Conservation (phyloP, 2,113 vertebrate genomes). For the Poecile atricapillus region DNA sequence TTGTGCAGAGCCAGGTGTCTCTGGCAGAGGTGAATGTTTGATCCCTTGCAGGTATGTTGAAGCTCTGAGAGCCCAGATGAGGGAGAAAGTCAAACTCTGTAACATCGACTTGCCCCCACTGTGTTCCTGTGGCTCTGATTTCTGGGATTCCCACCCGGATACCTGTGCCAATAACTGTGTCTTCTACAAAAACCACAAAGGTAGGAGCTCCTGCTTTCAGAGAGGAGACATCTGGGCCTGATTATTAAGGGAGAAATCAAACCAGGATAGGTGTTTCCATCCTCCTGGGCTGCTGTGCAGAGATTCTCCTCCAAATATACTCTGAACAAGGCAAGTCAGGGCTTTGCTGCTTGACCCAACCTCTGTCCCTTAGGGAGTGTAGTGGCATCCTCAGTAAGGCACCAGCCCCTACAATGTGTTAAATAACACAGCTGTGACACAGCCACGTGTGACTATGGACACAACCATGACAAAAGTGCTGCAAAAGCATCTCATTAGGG, state of each 20-base stretch:
- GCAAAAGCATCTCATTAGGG: not conserved
- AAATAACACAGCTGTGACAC: not conserved
- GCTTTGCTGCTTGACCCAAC: not conserved
- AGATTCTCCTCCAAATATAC: not conserved
- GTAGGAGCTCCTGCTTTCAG: conserved; percentile 46
- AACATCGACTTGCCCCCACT: conserved; percentile 81
- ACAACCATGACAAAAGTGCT: not conserved
- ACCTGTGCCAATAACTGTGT: conserved; percentile 93
- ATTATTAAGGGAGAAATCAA: not conserved
- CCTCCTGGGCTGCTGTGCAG: not conserved
- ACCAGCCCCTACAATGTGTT: not conserved
- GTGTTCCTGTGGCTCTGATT: conserved; percentile 85
- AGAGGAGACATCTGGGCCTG: not conserved
- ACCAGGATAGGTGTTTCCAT: fast-evolving
- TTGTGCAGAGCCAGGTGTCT: fast-evolving
- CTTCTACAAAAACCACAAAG: conserved; percentile 91
- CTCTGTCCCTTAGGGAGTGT: not conserved
- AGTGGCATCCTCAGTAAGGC: not conserved
- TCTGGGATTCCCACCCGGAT: conserved; percentile 92
- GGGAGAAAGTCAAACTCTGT: conserved; percentile 74
- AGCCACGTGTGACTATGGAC: fast-evolving
- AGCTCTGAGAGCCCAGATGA: conserved; percentile 82
- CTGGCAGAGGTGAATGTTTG: not conserved
- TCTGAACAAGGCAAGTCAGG: not conserved
- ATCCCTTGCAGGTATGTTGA: conserved; percentile 77